Evolutionary conservation across 2,797 vertebrate genomes (phyloP).

Genomic region (Taeniopygia guttata): DNA sequence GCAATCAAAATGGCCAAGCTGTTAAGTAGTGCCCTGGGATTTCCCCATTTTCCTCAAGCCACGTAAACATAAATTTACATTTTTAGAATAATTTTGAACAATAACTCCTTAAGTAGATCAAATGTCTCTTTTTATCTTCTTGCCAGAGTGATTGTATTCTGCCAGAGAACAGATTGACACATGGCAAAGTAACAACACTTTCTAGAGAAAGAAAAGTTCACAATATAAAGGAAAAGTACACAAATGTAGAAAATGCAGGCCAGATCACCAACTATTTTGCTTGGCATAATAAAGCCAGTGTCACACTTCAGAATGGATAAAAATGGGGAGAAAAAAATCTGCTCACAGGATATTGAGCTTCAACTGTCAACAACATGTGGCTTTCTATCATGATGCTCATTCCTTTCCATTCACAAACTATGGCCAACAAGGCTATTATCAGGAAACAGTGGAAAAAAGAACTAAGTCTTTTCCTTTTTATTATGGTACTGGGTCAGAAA

Average conservation of each 20-base stretch:
- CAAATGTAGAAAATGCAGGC: neutral
- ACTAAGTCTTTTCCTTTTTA: neutral
- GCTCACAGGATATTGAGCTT: neutral
- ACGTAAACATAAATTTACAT: neutral
- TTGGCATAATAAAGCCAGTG: neutral
- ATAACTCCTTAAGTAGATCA: neutral
- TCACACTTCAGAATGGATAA: neutral
- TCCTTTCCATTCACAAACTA: neutral
- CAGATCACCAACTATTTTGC: neutral
- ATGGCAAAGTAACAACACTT: slow-evolving; percentile 2
- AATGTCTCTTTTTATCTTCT: neutral
- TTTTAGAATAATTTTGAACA: slow-evolving; percentile 26
- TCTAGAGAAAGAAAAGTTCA: neutral
- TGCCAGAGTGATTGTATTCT: neutral
- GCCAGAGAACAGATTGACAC: neutral
- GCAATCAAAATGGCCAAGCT: neutral
- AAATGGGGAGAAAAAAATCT: neutral
- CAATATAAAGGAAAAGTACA: neutral
- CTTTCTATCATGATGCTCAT: neutral
- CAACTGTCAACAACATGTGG: neutral
- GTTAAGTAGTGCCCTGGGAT: neutral
- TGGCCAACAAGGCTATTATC: neutral
- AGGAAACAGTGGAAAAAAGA: neutral
- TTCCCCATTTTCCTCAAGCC: neutral
- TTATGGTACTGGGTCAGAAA: neutral